Base-by-base conservation (phyloP, 2,797 vertebrate species). In the Coreius guichenoti region DNA sequence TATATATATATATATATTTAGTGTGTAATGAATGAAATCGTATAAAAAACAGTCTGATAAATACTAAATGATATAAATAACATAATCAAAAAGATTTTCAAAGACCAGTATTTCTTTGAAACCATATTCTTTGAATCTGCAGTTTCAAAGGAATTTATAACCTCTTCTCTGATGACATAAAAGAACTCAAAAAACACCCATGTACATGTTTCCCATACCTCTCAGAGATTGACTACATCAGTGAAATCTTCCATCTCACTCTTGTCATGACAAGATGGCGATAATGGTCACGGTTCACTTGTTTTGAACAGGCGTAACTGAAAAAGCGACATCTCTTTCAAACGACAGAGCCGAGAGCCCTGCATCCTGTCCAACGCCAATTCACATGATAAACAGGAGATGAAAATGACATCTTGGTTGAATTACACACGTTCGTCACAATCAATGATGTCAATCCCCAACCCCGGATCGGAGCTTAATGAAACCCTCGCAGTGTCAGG, bases 401-500 rank as follows among this genome's bases (percentile, higher is more conserved):
- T 92, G 87, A 88, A 92, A 93, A 91, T 92, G 89, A 90, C 87
- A 90, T 93, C 88, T 90, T 80, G 85, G 86, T 82, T 86, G 89
- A 94, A 94, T 88, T 93, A 91, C 90, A 84, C 88, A 90, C 90
- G 92, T 93, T 92, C 91, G 89, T 94, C 92, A 92, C 89, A 90
- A 93, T 94, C 92, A 92, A 91, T 94, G 92, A 89, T 92, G 91
- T 92, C 91, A 92, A 89, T 93, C 89, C 33, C 31, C 88, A 88
- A 88, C 80, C 82, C 87, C 58, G 86, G 86, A 92, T 89, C 83
- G 2, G 14, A 31, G 81, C 69, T 87, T 91, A 90, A 89, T 86
- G 82, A 90, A 89, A 91, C 89, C 87, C 89, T 92, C 88, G 90
- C 89, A 90, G 92, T 92, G 69, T 75, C 78, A 82, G 73, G 54